phyloP scores from a whole-genome alignment of 2,888 invertebrate species.

The Orchesella flavescens region DNA sequence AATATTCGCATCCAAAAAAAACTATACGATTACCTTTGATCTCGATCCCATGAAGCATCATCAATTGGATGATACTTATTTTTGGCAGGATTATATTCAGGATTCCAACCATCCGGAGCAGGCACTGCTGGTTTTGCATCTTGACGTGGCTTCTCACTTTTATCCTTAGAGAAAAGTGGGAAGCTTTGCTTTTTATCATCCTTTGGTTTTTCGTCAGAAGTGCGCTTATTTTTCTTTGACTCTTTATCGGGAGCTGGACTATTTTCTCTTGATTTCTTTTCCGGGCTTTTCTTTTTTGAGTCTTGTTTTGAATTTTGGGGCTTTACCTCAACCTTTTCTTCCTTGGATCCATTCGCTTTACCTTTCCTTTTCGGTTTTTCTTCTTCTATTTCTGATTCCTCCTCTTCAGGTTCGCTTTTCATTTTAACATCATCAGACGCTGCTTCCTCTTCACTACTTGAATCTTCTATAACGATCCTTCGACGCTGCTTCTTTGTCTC shows the following conservation, averaged over 20 bases:
- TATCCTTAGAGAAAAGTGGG: constrained; percentile 45
- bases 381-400: background rate
- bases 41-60: constrained; percentile 86
- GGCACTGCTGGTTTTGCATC: constrained; percentile 19
- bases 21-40: constrained; percentile 77
- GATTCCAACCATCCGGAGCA: constrained; percentile 67
- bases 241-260: constrained; percentile 30
- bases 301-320: background rate
- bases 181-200: constrained; percentile 38
- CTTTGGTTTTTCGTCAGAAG: background rate
- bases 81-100: constrained; percentile 82
- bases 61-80: constrained; percentile 86
- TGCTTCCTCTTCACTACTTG: constrained; percentile 59
- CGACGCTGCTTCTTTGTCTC: constrained; percentile 53
- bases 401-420: background rate
- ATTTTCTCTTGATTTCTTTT: background rate
- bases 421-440: background rate
- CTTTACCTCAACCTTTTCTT: background rate
- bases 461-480: constrained; percentile 52
- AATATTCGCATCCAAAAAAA: constrained; percentile 12
- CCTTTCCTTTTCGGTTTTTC: background rate
- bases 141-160: constrained; percentile 52
- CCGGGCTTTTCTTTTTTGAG: background rate
- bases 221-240: background rate
- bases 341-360: background rate